Percentiles rank a stretch among this genome's conserved stretches.
Evolutionary conservation across 2,888 invertebrate genomes (phyloP).

Genomic region (Drosophila yooni): DNA sequence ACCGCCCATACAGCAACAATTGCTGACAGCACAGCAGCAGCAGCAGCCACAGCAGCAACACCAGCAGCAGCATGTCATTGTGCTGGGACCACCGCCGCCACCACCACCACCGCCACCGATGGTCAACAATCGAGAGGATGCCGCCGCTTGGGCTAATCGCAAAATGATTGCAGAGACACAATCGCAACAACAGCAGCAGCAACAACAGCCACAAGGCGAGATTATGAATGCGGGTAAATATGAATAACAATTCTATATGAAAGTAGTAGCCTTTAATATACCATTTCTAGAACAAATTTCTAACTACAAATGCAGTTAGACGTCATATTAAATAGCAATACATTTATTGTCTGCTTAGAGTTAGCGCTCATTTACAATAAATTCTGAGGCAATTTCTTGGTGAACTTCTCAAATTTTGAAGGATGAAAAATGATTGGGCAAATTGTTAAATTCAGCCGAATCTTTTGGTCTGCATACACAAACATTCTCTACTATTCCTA

Average conservation of each 20-base stretch:
- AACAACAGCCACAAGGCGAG: slow-evolving; percentile 41
- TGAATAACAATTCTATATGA: background rate
- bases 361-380: background rate
- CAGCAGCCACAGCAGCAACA: slow-evolving; percentile 56
- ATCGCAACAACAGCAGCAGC: slow-evolving; percentile 47
- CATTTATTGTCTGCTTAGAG: background rate
- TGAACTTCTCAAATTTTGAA: background rate
- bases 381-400: background rate
- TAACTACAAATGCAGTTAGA: background rate
- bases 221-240: slow-evolving; percentile 65
- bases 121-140: slow-evolving; percentile 83
- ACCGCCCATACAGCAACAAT: slow-evolving; percentile 61
- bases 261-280: background rate
- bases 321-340: background rate
- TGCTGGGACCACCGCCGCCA: slow-evolving; percentile 68
- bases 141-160: slow-evolving; percentile 83
- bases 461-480: background rate
- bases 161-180: slow-evolving; percentile 77
- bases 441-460: background rate
- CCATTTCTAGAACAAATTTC: background rate
- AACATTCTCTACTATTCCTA: background rate
- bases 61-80: slow-evolving; percentile 53
- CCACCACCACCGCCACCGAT: slow-evolving; percentile 69
- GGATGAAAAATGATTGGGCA: background rate
- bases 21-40: slow-evolving; percentile 59